Base-by-base conservation (phyloP, 1,140 invertebrate genomes). In the Nylanderia fulva region DNA sequence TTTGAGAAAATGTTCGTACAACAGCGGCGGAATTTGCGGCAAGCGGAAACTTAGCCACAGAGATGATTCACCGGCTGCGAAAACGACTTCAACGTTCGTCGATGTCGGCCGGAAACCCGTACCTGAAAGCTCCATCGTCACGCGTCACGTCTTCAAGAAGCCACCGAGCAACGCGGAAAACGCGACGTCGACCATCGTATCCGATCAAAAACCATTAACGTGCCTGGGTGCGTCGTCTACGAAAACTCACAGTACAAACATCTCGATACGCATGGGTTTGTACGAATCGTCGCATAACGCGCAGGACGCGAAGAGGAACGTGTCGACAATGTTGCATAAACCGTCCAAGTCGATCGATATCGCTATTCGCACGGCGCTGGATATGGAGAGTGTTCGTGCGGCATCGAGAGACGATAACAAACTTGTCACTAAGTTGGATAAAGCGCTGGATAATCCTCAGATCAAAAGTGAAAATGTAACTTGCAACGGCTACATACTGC, bases 221-320 rank as follows among this genome's bases (percentile, higher is more conserved):
- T 85, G 77, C 64, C 83, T 88, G 48, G 86, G 82, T 54, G 45
- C 29, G 0, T 83, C 76, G 66, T 42, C 64, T n/a, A 74, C 76
- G n/a, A 90, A 92, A 92, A 84, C 85, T 85, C 91, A 91, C 52
- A 93, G 90, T 85, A 93, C 91, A 36, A 94, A 94, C 74, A 92
- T 95, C 42, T 94, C 93, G 0, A 93, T 95, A 88, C 91, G 94
- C 48, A 94, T 91, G 39, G 93, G 94, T 63, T 66, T 95, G 0
- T 95, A 95, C 21, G 92, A 94, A 80, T 93, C 91, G 0, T 91
- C 92, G 9, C 88, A 90, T 36, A 88, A 83, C 54, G 42, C 71
- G 15, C 84, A 93, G 15, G 90, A 93, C 48, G 21, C 74, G 4
- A 93, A 93, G 68, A 92, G 90, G 71, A 58, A n/a, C 18, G 90